Evolutionary conservation across 2,113 vertebrate genomes (phyloP), one percentile per base, ranked within the genome.

Genomic region (Gobius niger): DNA sequence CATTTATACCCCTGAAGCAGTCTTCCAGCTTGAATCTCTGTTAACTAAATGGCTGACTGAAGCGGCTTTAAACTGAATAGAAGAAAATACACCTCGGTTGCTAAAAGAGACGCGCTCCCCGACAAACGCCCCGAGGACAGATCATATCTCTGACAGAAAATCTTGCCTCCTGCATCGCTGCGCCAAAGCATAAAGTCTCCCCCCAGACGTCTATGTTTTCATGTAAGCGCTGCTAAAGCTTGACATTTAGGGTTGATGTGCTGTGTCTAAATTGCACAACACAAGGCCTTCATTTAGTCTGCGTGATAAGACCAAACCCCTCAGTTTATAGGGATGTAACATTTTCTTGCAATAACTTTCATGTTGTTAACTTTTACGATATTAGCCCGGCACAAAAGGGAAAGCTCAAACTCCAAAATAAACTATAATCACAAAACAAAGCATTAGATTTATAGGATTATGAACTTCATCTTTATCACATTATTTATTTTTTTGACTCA

Each of bases 181-280:
- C 1, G 10, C 75, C 65, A 5, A 75, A 65, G 69, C 6, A 61
- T 80, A 83, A 73, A 2, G 13, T 67, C 64, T 64, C 68, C 47
- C 6, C 0, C 57, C 68, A 40, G 59, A 65, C 44, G 60, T 14
- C 40, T 5, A 5, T 40, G 79, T 47, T 72, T 72, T 68, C 19
- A 65, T 72, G 65, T 40, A n/a, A 34, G 53, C n/a, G 44, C 54
- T 40, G 67, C 56, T 62, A 68, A 68, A 83, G 69, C 52, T 40
- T 72, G 76, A 44, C 67, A 72, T 75, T 65, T 68, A 56, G 44
- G 41, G 19, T 67, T 75, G 42, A 64, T 62, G 72, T 50, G 64
- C 68, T 47, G 8, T 53, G 64, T 40, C 59, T 47, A 34, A 74
- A 76, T 18, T 10, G n/a, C 67, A 66, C 47, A 67, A 16, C 53